Evolutionary conservation across 2,888 invertebrate genomes (phyloP), one percentile per base, ranked within the genome.

Genomic region (Nemotelus nigrinus): DNA sequence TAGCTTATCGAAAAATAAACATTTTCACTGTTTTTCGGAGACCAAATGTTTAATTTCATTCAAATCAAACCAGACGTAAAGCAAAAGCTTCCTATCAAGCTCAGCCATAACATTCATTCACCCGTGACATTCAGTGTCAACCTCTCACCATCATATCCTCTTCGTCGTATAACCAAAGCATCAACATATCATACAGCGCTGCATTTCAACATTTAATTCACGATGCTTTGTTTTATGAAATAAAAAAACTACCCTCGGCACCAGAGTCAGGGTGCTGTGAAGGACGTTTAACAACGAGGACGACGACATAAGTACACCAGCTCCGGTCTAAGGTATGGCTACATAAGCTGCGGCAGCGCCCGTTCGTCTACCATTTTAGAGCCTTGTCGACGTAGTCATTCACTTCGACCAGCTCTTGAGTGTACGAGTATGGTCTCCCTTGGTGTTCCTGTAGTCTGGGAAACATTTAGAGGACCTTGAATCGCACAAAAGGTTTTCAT

Each of bases 241-340:
- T 74, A 63, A 74, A 74, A 74, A 63, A 63, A 43, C 60, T 58
- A 45, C 72, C 72, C 72, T 63, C 60, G 7, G 50, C 45, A 10
- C n/a, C 7, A 2, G 48, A 10, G 25, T 3, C 60, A 8, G 25
- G 41, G 60, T 43, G 43, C 3, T n/a, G 25, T 25, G 39, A 60
- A 25, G 25, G 60, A 60, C 60, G 7, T 60, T 39, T 39, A n/a
- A 43, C 60, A 7, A 60, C 7, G 39, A 25, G 25, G 25, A 25
- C 25, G 25, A 25, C 25, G 25, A 25, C 25, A 25, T 25, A 25
- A 25, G 25, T 25, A 25, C 25, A 25, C 25, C 25, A 25, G 25
- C 25, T 25, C 25, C 25, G 25, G 25, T 25, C 25, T 25, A 25
- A 25, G 25, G 25, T 25, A 25, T 25, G 25, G 25, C 25, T 25